A percentile compares a stretch with the other conserved stretches of the same genome.
Evolutionary conservation across 2,797 vertebrate species (phyloP).

Genomic region (Cephalopachus bancanus): DNA sequence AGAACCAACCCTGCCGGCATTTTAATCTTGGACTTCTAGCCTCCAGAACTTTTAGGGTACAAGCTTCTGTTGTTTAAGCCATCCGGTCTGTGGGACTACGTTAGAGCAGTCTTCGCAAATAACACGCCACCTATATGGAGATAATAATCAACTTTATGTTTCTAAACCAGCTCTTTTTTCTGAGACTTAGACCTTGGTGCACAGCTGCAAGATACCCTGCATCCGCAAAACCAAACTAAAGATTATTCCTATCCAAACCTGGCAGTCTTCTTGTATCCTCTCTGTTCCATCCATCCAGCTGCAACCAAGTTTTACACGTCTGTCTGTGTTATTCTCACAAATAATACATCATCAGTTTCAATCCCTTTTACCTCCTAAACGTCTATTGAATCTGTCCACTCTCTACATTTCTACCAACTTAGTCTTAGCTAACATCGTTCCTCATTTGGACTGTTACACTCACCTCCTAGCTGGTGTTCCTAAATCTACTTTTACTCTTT

Average conservation of each 20-base stretch:
- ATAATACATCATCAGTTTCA: not conserved
- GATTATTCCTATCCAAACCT: not conserved
- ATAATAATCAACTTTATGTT: not conserved
- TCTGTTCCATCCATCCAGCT: not conserved
- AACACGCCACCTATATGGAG: not conserved
- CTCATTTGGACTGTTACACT: not conserved
- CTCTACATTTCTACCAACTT: not conserved
- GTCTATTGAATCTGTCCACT: not conserved
- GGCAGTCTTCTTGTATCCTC: not conserved
- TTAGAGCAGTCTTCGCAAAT: not conserved
- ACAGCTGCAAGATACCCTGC: not conserved
- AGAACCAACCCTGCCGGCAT: not conserved
- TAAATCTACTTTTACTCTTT: not conserved
- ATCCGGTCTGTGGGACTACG: not conserved
- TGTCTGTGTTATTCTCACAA: not conserved
- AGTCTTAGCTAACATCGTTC: not conserved
- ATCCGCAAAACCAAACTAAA: not conserved
- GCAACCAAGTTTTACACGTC: not conserved
- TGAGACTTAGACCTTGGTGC: not conserved
- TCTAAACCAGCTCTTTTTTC: not conserved
- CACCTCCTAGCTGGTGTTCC: not conserved
- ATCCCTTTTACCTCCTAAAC: not conserved
- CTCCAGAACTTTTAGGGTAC: not conserved
- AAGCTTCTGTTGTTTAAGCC: not conserved
- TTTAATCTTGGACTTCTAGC: not conserved